A percentile compares a stretch with the other conserved stretches of the same genome.
Evolutionary conservation across 1,140 invertebrate species (phyloP).

Genomic region (Cryptotermes secundus): DNA sequence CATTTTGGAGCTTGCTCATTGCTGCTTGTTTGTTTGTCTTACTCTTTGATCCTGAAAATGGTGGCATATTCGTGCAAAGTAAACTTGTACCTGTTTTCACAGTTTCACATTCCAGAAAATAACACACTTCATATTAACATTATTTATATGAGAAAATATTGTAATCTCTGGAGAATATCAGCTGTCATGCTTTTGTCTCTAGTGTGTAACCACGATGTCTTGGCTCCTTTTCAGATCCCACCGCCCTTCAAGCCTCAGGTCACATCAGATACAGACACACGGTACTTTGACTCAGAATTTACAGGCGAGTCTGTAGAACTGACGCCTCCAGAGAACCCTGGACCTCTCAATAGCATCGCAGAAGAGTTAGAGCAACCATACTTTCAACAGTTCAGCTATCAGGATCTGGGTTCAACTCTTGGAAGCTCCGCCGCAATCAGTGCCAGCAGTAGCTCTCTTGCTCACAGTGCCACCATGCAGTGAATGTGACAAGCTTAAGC

Average conservation of each 20-base stretch:
- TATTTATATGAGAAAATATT: no score
- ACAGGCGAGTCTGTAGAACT: constrained; percentile 96
- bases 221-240: constrained; percentile 58
- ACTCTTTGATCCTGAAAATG: no score
- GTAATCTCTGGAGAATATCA: no score
- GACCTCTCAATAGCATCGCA: constrained; percentile 63
- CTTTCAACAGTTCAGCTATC: constrained; percentile 80
- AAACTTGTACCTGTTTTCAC: no score
- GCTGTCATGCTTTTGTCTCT: no score
- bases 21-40: no score
- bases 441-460: constrained; percentile 38
- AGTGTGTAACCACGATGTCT: no score
- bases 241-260: constrained; percentile 97
- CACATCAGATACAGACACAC: constrained; percentile 92
- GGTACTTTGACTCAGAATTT: constrained; percentile 97
- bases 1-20: no score
- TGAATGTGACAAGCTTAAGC: not conserved
- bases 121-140: no score
- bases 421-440: constrained; percentile 38
- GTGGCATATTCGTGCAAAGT: no score
- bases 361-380: constrained; percentile 68
- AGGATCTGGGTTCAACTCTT: constrained; percentile 46
- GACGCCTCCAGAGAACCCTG: constrained; percentile 83
- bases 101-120: no score
- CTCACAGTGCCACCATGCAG: constrained; percentile 35